Evolutionary conservation across 2,797 vertebrate genomes (phyloP).

Genomic region (Nyctalus aviator): DNA sequence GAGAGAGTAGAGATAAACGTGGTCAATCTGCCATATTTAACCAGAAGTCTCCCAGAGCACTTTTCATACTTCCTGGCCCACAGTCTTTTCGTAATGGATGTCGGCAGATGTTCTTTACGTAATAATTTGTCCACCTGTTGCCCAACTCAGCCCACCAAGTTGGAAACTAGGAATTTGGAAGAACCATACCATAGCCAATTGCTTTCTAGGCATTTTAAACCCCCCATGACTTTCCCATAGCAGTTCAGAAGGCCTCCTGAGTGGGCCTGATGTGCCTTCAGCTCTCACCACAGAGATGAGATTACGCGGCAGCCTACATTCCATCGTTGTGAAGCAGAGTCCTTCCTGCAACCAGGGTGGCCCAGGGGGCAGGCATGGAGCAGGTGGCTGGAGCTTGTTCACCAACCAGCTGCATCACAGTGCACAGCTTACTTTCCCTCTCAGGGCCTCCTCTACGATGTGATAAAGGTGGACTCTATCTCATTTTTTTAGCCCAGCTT

Average conservation of each 20-base stretch:
- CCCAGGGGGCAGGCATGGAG: neutral
- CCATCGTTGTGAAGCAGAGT: neutral
- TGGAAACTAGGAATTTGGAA: slow-evolving; percentile 46
- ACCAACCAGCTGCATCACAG: neutral
- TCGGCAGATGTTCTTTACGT: neutral
- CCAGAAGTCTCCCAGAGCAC: neutral
- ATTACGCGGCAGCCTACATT: neutral
- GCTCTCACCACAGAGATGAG: neutral
- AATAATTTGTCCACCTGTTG: slow-evolving; percentile 43
- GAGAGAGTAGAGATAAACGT: neutral
- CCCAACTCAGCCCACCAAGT: neutral
- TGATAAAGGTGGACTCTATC: neutral
- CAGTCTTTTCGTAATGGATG: neutral
- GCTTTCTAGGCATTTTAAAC: slow-evolving; percentile 50
- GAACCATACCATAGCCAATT: neutral
- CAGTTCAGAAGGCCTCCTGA: neutral
- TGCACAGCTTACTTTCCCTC: neutral
- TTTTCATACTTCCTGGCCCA: neutral
- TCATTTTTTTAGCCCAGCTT: neutral
- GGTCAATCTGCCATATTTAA: neutral
- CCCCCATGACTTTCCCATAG: slow-evolving; percentile 10
- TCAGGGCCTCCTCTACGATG: neutral
- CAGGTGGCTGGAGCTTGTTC: neutral
- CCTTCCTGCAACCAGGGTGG: neutral
- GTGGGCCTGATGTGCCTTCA: neutral